Conservation (phyloP, 2,888 invertebrate species). For the Sinopyrophorus schimmeli region DNA sequence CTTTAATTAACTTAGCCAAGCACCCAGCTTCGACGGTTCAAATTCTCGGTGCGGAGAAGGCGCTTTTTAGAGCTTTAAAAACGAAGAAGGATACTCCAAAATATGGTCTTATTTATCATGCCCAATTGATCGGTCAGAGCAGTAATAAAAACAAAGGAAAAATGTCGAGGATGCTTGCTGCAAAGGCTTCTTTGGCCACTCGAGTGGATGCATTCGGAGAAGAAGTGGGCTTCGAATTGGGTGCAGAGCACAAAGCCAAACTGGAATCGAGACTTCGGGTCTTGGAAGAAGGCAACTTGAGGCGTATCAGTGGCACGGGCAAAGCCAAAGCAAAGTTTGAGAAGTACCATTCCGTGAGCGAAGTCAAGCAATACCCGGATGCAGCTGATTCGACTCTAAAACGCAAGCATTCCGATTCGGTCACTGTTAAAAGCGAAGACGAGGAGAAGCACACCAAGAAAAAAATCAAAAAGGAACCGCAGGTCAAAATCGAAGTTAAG, state of each 20-base stretch:
- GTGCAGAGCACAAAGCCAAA: slow-evolving; percentile 87
- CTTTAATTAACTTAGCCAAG: slow-evolving; percentile 93
- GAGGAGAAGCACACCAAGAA: too few relatives aligned
- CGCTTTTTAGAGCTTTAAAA: slow-evolving; percentile 94
- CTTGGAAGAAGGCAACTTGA: slow-evolving; percentile 83
- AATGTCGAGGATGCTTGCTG: slow-evolving; percentile 94
- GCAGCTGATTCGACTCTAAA: slow-evolving; percentile 82
- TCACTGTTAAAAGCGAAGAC: too few relatives aligned
- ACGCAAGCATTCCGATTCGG: slow-evolving; percentile 57
- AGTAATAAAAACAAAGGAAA: slow-evolving; percentile 91
- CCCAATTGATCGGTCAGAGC: slow-evolving; percentile 88
- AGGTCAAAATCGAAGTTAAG: too few relatives aligned
- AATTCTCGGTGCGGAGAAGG: slow-evolving; percentile 98
- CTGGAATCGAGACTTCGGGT: slow-evolving; percentile 78
- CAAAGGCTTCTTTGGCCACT: slow-evolving; percentile 91
- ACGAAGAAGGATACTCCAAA: slow-evolving; percentile 98
- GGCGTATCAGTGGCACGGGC: slow-evolving; percentile 83
- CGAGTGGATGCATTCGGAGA: slow-evolving; percentile 97
- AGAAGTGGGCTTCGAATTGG: slow-evolving; percentile 81
- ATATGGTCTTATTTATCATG: slow-evolving; percentile 97
- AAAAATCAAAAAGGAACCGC: too few relatives aligned
- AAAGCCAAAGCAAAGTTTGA: slow-evolving; percentile 90
- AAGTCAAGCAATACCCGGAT: slow-evolving; percentile 77
- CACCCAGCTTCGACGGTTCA: slow-evolving; percentile 98
- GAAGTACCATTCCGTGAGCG: slow-evolving; percentile 87